Percentiles rank a stretch among this genome's conserved stretches.
Conservation (phyloP, 1,140 invertebrate species). For the Macrobrachium nipponense region DNA sequence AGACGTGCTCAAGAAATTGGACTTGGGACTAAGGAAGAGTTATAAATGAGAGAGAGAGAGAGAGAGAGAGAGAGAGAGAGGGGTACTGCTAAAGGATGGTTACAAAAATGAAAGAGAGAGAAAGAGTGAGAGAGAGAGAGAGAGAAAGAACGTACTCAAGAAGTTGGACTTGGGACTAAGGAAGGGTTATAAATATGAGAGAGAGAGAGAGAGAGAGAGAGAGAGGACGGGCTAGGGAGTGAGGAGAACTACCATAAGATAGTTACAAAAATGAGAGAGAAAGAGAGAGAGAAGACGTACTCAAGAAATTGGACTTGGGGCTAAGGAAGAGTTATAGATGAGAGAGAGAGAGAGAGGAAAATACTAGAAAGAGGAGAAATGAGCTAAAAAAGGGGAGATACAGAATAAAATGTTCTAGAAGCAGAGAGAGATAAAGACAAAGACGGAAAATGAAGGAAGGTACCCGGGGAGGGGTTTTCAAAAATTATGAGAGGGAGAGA, state of each 20-base stretch:
- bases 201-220: background rate
- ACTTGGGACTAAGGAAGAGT: too few relatives aligned
- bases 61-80: background rate
- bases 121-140: background rate
- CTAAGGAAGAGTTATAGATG: background rate
- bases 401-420: background rate
- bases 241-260: background rate
- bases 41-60: background rate
- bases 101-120: conserved; percentile 8
- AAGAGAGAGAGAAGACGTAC: background rate
- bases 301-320: background rate
- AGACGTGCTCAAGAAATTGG: too few relatives aligned
- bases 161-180: background rate
- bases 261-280: background rate
- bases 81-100: background rate
- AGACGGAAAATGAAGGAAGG: background rate
- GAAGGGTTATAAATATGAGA: background rate
- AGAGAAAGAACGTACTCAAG: background rate
- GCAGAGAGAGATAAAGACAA: background rate
- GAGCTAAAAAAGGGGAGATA: background rate
- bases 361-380: background rate
- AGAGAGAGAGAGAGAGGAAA: background rate
- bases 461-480: background rate
- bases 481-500: background rate
- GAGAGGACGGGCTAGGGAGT: background rate